Conservation (phyloP, 2,888 invertebrate species). For the Malthinus seriepunctatus region DNA sequence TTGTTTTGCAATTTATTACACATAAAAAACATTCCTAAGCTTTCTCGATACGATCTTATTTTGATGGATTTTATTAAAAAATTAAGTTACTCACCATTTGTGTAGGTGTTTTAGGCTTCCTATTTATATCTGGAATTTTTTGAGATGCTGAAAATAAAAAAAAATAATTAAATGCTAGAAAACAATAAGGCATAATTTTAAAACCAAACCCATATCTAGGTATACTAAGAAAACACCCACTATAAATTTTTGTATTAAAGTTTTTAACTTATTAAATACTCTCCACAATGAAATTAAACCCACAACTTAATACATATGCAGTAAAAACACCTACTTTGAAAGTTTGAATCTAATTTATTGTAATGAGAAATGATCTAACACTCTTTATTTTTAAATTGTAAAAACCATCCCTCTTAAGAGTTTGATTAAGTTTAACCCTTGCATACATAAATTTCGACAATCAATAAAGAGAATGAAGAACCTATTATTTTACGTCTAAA, state of each 20-base stretch:
- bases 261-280: neutral
- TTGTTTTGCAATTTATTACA: too few species aligned
- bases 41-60: too few species aligned
- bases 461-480: too few species aligned
- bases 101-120: conserved; percentile 85
- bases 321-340: neutral
- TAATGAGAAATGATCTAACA: neutral
- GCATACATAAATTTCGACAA: too few species aligned
- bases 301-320: conserved; percentile 16
- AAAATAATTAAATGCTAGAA: conserved; percentile 16
- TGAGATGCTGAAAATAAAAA: conserved; percentile 65
- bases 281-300: conserved; percentile 9
- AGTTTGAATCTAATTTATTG: neutral
- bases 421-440: too few species aligned
- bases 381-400: conserved; percentile 2
- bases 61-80: too few species aligned
- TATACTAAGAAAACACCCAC: conserved; percentile 16
- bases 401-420: neutral
- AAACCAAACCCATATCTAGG: conserved; percentile 2
- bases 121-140: conserved; percentile 54
- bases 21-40: too few species aligned
- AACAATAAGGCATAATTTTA: neutral
- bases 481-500: too few species aligned
- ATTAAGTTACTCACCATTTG: conserved; percentile 80
- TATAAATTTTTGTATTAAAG: neutral